Base-by-base conservation (phyloP, 2,113 vertebrate genomes). In the Empidonax traillii region DNA sequence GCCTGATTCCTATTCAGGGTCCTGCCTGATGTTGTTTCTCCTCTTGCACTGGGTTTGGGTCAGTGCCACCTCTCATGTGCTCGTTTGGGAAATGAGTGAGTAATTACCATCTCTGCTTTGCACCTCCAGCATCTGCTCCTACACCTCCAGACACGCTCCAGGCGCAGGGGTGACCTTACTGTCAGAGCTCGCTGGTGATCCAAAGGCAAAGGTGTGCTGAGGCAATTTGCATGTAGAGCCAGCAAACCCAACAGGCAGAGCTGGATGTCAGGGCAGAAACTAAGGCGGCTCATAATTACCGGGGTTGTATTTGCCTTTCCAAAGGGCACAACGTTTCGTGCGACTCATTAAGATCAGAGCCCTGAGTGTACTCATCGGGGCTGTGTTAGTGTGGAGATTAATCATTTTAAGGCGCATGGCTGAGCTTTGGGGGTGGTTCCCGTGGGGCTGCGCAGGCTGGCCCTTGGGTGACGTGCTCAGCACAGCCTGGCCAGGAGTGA, bases 281-380 rank as follows among this genome's bases (percentile, higher is more conserved):
- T 12, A 19, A 89, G 94, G 51, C 3, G 5, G 41, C 39, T 85
- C 51, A 11, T 90, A 83, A 88, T 90, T 90, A 69, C 67, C 16
- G 4, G 28, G 74, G 56, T 51, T 94, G 59, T 73, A 21, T 89
- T 95, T 93, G 90, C 23, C 78, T 91, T 94, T 95, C 91, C 78
- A 93, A 96, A 94, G 82, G 87, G 74, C 91, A 93, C 35, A 83
- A 83, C 63, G 39, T 89, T 93, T 85, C 51, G 44, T 8, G 46
- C 16, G 71, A 91, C 73, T 94, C 89, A 79, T 93, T 89, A 79
- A 87, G 82, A 93, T 89, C 49, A 83, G 74, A 72, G 81, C 77
- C 78, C 81, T 3, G 69, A 59, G 55, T 59, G 63, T 71, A 73
- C 77, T 83, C 51, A 39, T 15, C n/a, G 79, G 63, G 81, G 53